Evolutionary conservation across 2,888 invertebrate species (phyloP).

Genomic region (Apamea anceps): DNA sequence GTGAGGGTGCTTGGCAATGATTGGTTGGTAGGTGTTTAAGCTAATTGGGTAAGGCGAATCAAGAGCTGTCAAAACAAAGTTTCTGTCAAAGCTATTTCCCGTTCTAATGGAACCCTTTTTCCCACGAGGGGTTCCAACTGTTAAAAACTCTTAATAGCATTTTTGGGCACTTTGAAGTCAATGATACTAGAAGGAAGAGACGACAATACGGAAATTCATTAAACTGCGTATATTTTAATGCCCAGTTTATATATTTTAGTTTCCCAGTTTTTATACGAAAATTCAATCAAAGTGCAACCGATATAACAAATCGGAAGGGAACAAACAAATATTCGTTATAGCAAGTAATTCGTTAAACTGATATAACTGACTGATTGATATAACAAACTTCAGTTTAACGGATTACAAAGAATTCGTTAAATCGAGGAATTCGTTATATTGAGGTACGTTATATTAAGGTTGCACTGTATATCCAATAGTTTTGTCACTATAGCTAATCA

Average conservation of each 20-base stretch:
- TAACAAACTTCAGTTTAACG: too few species aligned
- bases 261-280: not conserved
- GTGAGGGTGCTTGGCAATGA: conserved; percentile 23
- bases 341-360: too few species aligned
- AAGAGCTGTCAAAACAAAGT: not conserved
- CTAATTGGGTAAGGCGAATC: not conserved
- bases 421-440: too few species aligned
- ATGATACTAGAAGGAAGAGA: not conserved
- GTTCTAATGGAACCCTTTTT: not conserved
- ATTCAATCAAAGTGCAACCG: not conserved
- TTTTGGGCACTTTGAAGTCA: not conserved
- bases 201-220: not conserved
- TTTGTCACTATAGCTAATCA: not conserved
- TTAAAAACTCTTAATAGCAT: not conserved
- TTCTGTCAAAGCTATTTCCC: not conserved
- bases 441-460: too few species aligned
- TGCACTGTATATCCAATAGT: not conserved
- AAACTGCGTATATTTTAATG: not conserved
- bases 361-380: too few species aligned
- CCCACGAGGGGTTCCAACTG: not conserved
- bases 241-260: too few species aligned
- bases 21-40: conserved; percentile 7
- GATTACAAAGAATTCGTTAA: too few species aligned
- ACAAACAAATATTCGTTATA: too few species aligned
- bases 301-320: too few species aligned